Conservation (phyloP, 2,113 vertebrate genomes). For the Mesembrinibis cayennensis region DNA sequence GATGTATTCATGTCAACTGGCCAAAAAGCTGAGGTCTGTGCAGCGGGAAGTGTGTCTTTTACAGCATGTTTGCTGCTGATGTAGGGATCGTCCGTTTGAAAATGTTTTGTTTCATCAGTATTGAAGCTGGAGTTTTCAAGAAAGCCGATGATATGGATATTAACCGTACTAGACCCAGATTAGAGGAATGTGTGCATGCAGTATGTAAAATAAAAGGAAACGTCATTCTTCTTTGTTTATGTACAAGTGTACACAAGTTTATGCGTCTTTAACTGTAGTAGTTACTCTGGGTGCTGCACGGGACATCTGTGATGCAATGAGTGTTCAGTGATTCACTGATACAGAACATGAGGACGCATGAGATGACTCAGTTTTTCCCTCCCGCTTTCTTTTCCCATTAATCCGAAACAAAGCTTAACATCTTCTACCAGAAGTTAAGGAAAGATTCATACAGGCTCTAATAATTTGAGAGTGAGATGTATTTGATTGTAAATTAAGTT, state of each 20-base stretch:
- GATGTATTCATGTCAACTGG: not conserved
- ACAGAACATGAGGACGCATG: not conserved
- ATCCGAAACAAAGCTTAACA: not conserved
- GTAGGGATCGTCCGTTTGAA: not conserved
- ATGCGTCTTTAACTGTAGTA: not conserved
- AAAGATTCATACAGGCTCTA: not conserved
- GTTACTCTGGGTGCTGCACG: not conserved
- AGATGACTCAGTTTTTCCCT: slow-evolving; percentile 49
- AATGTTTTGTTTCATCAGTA: not conserved
- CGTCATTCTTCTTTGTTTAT: slow-evolving; percentile 12
- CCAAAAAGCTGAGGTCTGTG: not conserved
- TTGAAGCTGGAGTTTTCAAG: not conserved
- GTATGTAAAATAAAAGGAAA: not conserved
- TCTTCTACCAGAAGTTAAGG: not conserved
- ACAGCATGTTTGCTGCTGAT: not conserved
- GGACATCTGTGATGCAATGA: slow-evolving; percentile 57
- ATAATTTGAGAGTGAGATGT: not conserved
- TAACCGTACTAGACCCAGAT: not conserved
- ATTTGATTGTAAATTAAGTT: not conserved
- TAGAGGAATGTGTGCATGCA: not conserved
- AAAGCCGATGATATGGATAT: not conserved
- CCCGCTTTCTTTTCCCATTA: not conserved
- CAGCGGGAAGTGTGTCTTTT: not conserved
- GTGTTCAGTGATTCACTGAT: slow-evolving; percentile 40
- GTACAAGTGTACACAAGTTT: not conserved